phyloP scores from a whole-genome alignment of 2,113 vertebrate genomes.

The Pao palembangensis region DNA sequence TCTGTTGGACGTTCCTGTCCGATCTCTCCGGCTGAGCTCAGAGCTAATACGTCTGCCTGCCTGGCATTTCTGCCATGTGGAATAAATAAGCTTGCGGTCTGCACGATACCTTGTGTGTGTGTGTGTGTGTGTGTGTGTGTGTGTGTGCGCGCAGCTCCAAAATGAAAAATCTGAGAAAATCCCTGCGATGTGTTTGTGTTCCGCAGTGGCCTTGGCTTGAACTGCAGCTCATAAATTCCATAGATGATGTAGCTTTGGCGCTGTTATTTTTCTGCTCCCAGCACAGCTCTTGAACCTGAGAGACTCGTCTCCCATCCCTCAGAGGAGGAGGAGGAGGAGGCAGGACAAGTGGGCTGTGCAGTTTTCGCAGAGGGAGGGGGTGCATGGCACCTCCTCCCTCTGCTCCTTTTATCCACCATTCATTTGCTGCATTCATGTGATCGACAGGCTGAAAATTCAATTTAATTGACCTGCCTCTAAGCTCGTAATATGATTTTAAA shows the following conservation, averaged over 20 bases:
- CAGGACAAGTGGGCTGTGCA: constrained; percentile 40
- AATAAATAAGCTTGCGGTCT: constrained; percentile 73
- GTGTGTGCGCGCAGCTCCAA: constrained; percentile 57
- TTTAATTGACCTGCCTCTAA: constrained; percentile 81
- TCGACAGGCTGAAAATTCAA: constrained; percentile 80
- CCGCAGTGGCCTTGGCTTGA: constrained; percentile 73
- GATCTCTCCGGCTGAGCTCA: constrained; percentile 63
- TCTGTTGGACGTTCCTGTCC: constrained; percentile 63
- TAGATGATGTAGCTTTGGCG: constrained; percentile 74
- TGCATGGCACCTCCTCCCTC: constrained; percentile 33
- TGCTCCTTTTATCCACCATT: constrained; percentile 63
- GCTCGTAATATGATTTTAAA: constrained; percentile 80
- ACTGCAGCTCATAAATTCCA: constrained; percentile 76
- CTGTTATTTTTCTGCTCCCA: constrained; percentile 66
- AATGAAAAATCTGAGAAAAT: constrained; percentile 75
- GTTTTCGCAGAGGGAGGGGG: constrained; percentile 42
- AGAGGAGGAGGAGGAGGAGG: constrained; percentile 42
- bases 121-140: too few relatives aligned
- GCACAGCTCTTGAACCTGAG: constrained; percentile 53
- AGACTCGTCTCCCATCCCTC: constrained; percentile 56
- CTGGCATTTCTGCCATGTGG: constrained; percentile 74
- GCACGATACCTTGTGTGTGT: constrained; percentile 65
- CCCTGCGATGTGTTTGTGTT: constrained; percentile 76
- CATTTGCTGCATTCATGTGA: constrained; percentile 72
- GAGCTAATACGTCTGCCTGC: constrained; percentile 70